These are phyloP conservation scores for Canis aureus DNA, from an alignment of 2,113 vertebrate species.

Conservation along the genomic window DNA sequence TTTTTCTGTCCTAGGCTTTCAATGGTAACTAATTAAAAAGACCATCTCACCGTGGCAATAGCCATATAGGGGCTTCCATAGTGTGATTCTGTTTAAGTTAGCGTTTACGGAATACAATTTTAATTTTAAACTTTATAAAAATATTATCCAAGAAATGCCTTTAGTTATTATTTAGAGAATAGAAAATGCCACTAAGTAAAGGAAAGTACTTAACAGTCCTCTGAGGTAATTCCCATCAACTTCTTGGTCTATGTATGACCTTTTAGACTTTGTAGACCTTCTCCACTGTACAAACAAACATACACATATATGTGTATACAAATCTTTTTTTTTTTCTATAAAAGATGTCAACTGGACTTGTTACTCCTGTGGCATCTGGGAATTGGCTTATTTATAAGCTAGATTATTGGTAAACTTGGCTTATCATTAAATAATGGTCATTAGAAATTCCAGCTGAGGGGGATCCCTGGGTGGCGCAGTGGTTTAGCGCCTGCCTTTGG, in stretches of 20 bases:
- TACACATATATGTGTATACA: not conserved
- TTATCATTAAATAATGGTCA: not conserved
- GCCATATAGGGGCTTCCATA: not conserved
- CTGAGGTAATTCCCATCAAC: not conserved
- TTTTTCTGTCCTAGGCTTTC: not conserved
- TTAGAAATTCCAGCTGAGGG: slow-evolving; percentile 41
- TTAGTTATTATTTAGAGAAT: slow-evolving; percentile 5
- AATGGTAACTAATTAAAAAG: not conserved
- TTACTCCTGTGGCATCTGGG: not conserved
- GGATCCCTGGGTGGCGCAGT: too few relatives aligned
- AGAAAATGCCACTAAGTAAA: slow-evolving; percentile 41
- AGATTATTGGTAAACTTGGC: not conserved
- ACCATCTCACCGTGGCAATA: not conserved
- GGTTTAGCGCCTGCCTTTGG: too few relatives aligned
- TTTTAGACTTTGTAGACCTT: not conserved
- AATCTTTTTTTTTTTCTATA: not conserved
- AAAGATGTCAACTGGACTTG: not conserved
- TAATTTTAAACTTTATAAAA: slow-evolving; percentile 36
- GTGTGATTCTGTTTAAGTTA: not conserved
- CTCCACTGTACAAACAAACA: not conserved
- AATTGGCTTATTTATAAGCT: slow-evolving; percentile 30
- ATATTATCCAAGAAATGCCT: not conserved
- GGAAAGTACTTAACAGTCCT: not conserved
- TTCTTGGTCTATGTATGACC: not conserved
- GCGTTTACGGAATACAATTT: slow-evolving; percentile 6